Evolutionary conservation across 1,140 invertebrate genomes (phyloP), one percentile per base, ranked within the genome.

Genomic region (Cataglyphis hispanica): DNA sequence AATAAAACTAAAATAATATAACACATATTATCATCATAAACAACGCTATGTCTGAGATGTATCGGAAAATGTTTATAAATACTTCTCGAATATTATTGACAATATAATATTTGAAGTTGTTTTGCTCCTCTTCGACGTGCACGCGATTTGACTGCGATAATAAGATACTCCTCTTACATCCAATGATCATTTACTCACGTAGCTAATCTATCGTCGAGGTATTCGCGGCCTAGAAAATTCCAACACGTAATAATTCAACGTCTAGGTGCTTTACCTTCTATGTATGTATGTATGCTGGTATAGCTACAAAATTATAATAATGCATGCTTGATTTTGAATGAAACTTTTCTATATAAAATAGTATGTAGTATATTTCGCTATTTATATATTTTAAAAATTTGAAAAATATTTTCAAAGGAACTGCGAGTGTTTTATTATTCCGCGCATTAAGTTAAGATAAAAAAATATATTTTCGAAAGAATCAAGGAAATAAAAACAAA

Each of bases 151-250:
- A 50, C 46, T 5, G 46, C 11, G 46, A 19, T 50, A 16, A 50
- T 53, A 72, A 70, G 16, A 16, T 27, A 31, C 10, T 40, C 16
- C 37, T 56, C 19, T 81, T 40, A 19, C 34, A 70, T 19, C 50
- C 56, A 83, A n/a, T 46, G 56, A 4, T 60, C 53, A 31, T 34
- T 50, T 56, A 60, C 22, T 70, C 50, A 81, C 78, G 53, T 72
- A 19, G 27, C 53, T 60, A 72, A 72, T 83, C 53, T 83, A 83
- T 31, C n/a, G 27, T 72, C 25, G 25, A 74, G n/a, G n/a, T 13
- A 31, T 1, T 60, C 13, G 34, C 53, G 67, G 46, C 67, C 78
- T 61, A 83, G 53, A 74, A 83, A 83, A 61, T 83, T 43, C 78
- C 53, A 83, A 74, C 67, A 61, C 67, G 37, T 81, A 81, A 81